Percentiles rank a stretch among this genome's conserved stretches.
phyloP scores from a whole-genome alignment of 2,797 vertebrate genomes.

The Tenualosa thibaudeaui region DNA sequence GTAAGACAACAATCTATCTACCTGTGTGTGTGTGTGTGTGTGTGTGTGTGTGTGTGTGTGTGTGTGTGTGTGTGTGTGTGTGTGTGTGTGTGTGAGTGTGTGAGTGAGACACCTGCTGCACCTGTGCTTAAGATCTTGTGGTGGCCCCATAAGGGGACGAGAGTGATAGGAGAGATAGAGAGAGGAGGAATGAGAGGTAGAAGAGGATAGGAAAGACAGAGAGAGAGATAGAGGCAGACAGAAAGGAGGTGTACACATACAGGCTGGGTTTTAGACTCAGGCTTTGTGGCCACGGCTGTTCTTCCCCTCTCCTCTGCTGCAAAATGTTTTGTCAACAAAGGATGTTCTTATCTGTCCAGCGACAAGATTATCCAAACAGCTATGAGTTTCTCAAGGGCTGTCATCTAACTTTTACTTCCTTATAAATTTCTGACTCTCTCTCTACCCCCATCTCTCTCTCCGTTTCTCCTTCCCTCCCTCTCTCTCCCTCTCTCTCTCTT shows the following conservation, averaged over 20 bases:
- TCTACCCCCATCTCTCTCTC: neutral
- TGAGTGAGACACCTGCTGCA: neutral
- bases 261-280: neutral
- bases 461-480: neutral
- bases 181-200: neutral
- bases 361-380: neutral
- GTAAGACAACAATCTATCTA: no score
- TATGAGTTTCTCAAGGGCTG: slow-evolving; percentile 22
- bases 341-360: slow-evolving; percentile 12
- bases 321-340: slow-evolving; percentile 22
- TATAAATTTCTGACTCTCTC: slow-evolving; percentile 20
- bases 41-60: neutral
- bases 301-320: neutral
- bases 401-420: slow-evolving; percentile 32
- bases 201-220: neutral
- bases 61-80: neutral
- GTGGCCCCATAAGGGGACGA: no score
- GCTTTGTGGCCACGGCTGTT: neutral
- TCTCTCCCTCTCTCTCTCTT: neutral
- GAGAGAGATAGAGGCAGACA: neutral
- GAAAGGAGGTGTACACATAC: neutral
- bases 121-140: neutral
- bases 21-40: neutral
- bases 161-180: neutral
- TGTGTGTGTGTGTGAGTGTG: neutral